Conservation (phyloP, 1,140 invertebrate genomes). For the Tetramorium alpestre region DNA sequence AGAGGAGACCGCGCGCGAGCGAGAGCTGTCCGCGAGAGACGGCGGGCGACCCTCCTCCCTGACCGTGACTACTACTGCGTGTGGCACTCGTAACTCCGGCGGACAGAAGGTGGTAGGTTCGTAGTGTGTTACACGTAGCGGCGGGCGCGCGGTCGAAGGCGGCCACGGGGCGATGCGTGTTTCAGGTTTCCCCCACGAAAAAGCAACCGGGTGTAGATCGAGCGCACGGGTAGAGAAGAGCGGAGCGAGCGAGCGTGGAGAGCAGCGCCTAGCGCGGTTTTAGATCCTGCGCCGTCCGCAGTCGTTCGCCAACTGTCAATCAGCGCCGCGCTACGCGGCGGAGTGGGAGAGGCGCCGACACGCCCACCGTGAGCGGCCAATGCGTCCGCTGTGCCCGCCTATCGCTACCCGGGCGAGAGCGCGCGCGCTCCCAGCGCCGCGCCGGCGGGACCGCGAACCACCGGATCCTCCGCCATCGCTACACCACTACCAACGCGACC, state of each 20-base stretch:
- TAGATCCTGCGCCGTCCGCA: slow-evolving; percentile 88
- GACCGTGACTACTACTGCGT: slow-evolving; percentile 70
- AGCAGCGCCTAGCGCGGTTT: slow-evolving; percentile 78
- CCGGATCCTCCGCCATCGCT: slow-evolving; percentile 78
- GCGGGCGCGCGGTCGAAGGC: slow-evolving; percentile 63
- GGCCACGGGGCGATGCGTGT: slow-evolving; percentile 73
- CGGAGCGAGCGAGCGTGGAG: slow-evolving; percentile 78
- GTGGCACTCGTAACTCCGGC: slow-evolving; percentile 74
- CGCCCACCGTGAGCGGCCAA: slow-evolving; percentile 80
- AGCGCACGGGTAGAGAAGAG: slow-evolving; percentile 68
- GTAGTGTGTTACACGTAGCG: slow-evolving; percentile 57
- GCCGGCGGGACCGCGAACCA: slow-evolving; percentile 72
- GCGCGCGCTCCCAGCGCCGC: slow-evolving; percentile 65
- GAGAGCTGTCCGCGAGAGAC: slow-evolving; percentile 67
- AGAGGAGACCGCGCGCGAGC: slow-evolving; percentile 61
- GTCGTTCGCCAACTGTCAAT: slow-evolving; percentile 90
- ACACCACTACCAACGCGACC: slow-evolving; percentile 75
- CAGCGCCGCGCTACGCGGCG: slow-evolving; percentile 84
- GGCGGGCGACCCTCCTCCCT: slow-evolving; percentile 68
- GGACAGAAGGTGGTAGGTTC: slow-evolving; percentile 67
- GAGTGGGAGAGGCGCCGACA: slow-evolving; percentile 84
- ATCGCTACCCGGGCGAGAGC: slow-evolving; percentile 51
- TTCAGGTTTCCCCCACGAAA: slow-evolving; percentile 75
- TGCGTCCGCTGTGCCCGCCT: slow-evolving; percentile 68
- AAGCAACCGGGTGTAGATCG: slow-evolving; percentile 69